Evolutionary conservation across 2,888 invertebrate genomes (phyloP), one percentile per base, ranked within the genome.

Genomic region (Sipunculus nudus): DNA sequence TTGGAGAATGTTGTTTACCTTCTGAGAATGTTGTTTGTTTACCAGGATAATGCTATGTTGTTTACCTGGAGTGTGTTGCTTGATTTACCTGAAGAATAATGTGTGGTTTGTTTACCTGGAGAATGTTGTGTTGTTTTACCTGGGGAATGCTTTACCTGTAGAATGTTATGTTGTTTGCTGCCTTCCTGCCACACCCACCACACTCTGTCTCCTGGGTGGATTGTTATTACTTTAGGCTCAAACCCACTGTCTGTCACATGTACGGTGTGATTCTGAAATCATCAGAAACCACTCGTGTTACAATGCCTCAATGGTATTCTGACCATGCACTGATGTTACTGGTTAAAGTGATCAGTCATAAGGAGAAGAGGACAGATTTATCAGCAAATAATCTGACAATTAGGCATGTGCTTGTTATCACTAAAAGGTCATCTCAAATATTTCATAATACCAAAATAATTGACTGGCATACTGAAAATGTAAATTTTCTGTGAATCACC

Each of bases 171-270:
- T 52, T 75, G 77, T 63, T 78, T 77, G 59, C 76, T 78, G 28
- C 78, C 75, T 50, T 72, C 74, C 71, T 84, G 83, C 84, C 84
- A 84, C 47, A 82, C 77, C 81, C 83, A 84, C 83, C 83, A 84
- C 19, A 84, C 79, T 31, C 80, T 57, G 72, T 84, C 83, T 59
- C 77, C 78, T 10, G 79, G 80, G 31, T 79, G 74, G 26, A 84
- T 76, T 10, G 79, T 82, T 53, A 84, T 68, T 29, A 79, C 78
- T 58, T 79, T 78, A 3, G 82, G 83, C 53, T 82, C 78, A 68
- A 83, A 79, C 19, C 82, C 82, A 59, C 71, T 72, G 69, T 84
- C 83, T 43, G 80, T 81, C 62, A 84, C 73, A 53, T 79, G 78
- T 1, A 84, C 71, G 4, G 82, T 84, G 68, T 82, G 79, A 59